Evolutionary conservation across 1,140 invertebrate species (phyloP), one percentile per base, ranked within the genome.

Genomic region (Chymomyza costata): DNA sequence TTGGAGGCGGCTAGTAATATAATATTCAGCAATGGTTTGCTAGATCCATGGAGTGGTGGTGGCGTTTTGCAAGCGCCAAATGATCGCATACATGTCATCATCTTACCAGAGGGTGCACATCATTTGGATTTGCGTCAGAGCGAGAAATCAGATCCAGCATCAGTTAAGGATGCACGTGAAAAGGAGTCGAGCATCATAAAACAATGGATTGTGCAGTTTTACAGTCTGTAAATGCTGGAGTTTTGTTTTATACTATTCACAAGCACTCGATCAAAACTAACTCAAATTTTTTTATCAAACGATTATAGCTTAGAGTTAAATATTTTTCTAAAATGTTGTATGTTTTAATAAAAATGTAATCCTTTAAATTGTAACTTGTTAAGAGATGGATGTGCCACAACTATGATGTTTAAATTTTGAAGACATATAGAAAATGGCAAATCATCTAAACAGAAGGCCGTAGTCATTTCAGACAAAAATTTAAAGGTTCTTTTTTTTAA

Each of bases 31-130:
- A 85, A 85, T 38, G 86, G 86, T 0, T 35, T 85, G 5, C 17
- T 85, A 6, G 97, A 99, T 87, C 97, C 97, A 1, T 99, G 97
- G 97, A 92, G 92, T 32, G 91, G 92, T 61, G 96, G 96, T 61
- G 96, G 96, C 18, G 92, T 98, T n/a, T 69, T 94, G 14, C 87
- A 89, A 60, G 91, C 91, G 44, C 74, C 94, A 1, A 93, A 92
- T 17, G 85, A 87, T 3, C 87, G 90, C 6, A 87, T 95, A 0
- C 78, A 90, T 2, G 89, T 94, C 2, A 87, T 99, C 1, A 87
- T 96, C 10, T 94, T 99, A 45, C 90, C 93, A 2, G 92, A 96
- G 85, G 94, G 92, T 0, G 97, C 96, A 6, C 97, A 99, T 88
- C 97, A 99, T 85, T 88, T 97, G 18, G 97, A 98, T 85, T 88